Conservation (phyloP, 2,113 vertebrate genomes). For the Hydropotes inermis region DNA sequence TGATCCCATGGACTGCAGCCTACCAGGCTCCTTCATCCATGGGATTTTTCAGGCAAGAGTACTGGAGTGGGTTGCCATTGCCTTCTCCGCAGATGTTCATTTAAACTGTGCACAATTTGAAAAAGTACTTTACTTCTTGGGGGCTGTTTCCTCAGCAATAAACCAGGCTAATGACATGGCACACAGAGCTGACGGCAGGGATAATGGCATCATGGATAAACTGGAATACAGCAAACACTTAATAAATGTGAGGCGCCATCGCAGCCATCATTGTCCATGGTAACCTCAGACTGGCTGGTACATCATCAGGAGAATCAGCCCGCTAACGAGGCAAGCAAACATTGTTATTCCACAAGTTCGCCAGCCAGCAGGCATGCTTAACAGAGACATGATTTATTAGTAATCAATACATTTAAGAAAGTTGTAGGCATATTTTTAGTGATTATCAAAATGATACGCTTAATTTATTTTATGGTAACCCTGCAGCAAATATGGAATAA, state of each 20-base stretch:
- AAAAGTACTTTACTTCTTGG: slow-evolving; percentile 22
- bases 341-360: background rate
- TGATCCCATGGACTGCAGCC: background rate
- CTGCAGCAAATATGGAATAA: slow-evolving; percentile 41
- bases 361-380: slow-evolving; percentile 59
- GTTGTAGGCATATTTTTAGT: slow-evolving; percentile 51
- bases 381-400: slow-evolving; percentile 58
- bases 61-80: background rate
- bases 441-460: slow-evolving; percentile 69
- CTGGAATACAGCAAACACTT: background rate
- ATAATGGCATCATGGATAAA: background rate
- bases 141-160: slow-evolving; percentile 23
- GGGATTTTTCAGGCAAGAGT: background rate
- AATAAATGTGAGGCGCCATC: background rate
- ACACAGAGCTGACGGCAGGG: background rate
- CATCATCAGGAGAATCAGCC: background rate
- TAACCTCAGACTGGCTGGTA: background rate
- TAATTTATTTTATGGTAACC: slow-evolving; percentile 67
- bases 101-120: background rate
- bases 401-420: slow-evolving; percentile 70
- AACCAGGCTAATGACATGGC: background rate
- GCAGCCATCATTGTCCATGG: background rate
- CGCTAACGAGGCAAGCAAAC: background rate
- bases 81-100: background rate
- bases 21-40: background rate